Base-by-base conservation (phyloP, 2,113 vertebrate genomes). In the Microtus richardsoni region DNA sequence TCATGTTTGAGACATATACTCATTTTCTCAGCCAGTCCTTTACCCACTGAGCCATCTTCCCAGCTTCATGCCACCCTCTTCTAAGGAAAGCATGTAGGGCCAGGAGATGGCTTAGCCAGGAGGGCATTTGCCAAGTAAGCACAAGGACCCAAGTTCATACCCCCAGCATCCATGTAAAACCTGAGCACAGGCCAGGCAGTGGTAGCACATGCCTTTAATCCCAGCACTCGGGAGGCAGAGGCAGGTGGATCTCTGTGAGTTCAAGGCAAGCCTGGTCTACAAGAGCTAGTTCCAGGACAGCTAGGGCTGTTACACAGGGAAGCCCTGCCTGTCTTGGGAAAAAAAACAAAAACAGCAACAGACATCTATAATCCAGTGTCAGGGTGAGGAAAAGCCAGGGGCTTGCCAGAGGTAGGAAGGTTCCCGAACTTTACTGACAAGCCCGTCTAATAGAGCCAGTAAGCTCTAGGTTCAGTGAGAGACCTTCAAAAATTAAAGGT, bases 141-240 rank as follows among this genome's bases (percentile, higher is more conserved):
- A 14, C 54, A 28, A 62, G 58, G 80, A 62, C n/a, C 80, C 39
- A 36, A 16, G n/a, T 39, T 44, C 22, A 28, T 1, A 83, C 24
- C 54, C 1, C 7, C 22, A 83, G 24, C 2, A 60, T 14, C 54
- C 2, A 28, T 5, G 58, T 44, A 44, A 62, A 41, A 41, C 6
- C 6, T 26, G n/a, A 21, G 58, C 24, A 41, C n/a, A 54, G n/a
- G 7, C 17, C 14, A 0, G 1, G 54, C 16, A 7, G 17, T 21
- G 19, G 5, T 58, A 17, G 54, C 54, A 58, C 17, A 58, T 0
- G 4, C 54, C 54, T 58, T 21, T 58, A 58, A 58, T 58, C 54
- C 54, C 17, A 58, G 54, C 5, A 58, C 54, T 58, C 19, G 17
- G 54, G 54, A 58, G 54, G 54, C 54, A 58, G 54, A 58, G 17